Conservation (phyloP, 2,888 invertebrate genomes). For the Tanypteryx hageni region DNA sequence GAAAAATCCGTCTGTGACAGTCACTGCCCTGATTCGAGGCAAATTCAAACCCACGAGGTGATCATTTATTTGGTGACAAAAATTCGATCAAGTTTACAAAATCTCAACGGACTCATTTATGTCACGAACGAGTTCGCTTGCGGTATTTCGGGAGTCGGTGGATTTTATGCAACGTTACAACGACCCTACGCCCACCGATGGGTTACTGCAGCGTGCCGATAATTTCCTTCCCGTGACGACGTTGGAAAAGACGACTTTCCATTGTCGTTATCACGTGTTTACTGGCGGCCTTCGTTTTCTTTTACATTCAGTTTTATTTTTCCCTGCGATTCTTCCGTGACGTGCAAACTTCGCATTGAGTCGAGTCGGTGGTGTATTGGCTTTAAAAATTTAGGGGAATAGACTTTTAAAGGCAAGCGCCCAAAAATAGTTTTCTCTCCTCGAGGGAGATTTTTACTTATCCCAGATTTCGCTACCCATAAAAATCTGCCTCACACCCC, state of each 20-base stretch:
- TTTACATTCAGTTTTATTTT: no score
- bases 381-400: no score
- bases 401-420: not conserved
- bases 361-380: no score
- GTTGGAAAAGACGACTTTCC: not conserved
- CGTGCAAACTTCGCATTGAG: no score
- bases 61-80: not conserved
- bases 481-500: not conserved
- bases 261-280: not conserved
- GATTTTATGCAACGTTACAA: not conserved
- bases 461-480: not conserved
- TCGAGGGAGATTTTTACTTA: not conserved
- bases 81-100: not conserved
- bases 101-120: not conserved
- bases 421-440: not conserved
- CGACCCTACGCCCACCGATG: not conserved
- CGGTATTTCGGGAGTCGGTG: not conserved
- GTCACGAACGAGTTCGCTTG: not conserved
- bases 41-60: no score
- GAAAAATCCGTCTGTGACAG: no score
- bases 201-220: not conserved
- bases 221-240: not conserved
- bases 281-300: not conserved
- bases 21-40: no score
- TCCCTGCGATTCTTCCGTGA: no score